Base-by-base conservation (phyloP, 2,888 invertebrate species). In the Drosophila kanekoi region DNA sequence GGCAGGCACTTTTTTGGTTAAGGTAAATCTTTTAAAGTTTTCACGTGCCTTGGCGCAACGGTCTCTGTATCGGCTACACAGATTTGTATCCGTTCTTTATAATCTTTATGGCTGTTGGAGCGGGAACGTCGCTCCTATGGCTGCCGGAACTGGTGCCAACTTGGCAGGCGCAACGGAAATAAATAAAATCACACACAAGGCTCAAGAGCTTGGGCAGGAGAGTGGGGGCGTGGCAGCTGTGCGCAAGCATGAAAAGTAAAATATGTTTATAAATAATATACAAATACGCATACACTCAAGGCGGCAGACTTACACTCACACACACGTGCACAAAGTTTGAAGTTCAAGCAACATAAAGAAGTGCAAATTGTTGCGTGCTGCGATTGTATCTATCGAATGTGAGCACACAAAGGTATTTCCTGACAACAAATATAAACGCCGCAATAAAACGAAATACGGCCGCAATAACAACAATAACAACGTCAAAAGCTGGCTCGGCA, bases 291-390 rank as follows among this genome's bases (percentile, higher is more conserved):
- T 37, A 49, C 16, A 48, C 35, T 18, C 20, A 11, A 28, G 10
- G 35, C n/a, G 18, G 58, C 18, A 56, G 43, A 48, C 20, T 32
- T 32, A 47, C 33, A 44, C 54, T 28, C 28, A 28, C 28, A 28
- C 28, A 8, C 28, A 8, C 8, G 8, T 28, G 63, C 57, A 68
- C n/a, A 57, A 77, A 71, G 63, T 88, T 88, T 85, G 84, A 83
- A 83, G 83, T 87, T 86, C 72, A 23, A 69, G 63, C 68, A 69
- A 66, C 78, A 87, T 83, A 86, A 88, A 88, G 85, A 86, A 86
- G 89, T 85, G 85, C 84, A 88, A 85, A 85, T 85, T 85, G 85
- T 88, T 85, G 85, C 85, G 89, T 85, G 89, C 60, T 83, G 74
- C 84, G 79, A 83, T 88, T 87, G 77, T 88, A 84, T 83, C 83